phyloP scores from a whole-genome alignment of 2,888 invertebrate species.

The Pandemis cinnamomeana region DNA sequence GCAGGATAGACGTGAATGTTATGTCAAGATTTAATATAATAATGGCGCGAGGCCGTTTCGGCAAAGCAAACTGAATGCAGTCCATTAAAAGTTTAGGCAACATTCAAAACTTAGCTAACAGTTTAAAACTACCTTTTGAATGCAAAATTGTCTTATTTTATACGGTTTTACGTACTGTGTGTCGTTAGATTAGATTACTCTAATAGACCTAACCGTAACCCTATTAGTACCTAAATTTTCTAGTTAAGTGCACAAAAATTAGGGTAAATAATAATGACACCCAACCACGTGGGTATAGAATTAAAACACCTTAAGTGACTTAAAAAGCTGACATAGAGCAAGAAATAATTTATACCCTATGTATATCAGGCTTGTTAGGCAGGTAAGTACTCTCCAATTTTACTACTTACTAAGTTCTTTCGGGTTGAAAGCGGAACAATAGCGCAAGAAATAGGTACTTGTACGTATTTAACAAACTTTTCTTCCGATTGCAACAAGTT shows the following conservation, averaged over 20 bases:
- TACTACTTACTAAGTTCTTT: not conserved
- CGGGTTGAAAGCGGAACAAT: not conserved
- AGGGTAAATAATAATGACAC: too few species aligned
- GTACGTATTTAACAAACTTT: not conserved
- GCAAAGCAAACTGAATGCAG: constrained; percentile 68
- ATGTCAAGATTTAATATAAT: constrained; percentile 49
- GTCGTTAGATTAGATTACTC: too few species aligned
- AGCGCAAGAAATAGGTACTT: not conserved
- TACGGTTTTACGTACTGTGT: not conserved
- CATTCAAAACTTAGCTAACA: constrained; percentile 58
- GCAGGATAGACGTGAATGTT: constrained; percentile 47
- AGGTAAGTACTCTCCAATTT: not conserved
- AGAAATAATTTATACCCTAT: too few species aligned
- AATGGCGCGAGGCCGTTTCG: constrained; percentile 59
- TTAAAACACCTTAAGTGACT: too few species aligned
- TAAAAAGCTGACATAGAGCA: too few species aligned
- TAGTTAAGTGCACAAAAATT: too few species aligned
- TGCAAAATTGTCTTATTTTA: constrained; percentile 33
- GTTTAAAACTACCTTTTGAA: constrained; percentile 38
- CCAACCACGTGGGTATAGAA: too few species aligned
- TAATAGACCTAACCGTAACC: too few species aligned
- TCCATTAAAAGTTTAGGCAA: constrained; percentile 73
- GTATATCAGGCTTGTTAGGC: too few species aligned
- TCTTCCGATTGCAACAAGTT: not conserved
- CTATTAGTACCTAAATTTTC: too few species aligned